A percentile compares a stretch with the other conserved stretches of the same genome.
Evolutionary conservation across 2,888 invertebrate genomes (phyloP).

Genomic region (Pseudococcus longispinus): DNA sequence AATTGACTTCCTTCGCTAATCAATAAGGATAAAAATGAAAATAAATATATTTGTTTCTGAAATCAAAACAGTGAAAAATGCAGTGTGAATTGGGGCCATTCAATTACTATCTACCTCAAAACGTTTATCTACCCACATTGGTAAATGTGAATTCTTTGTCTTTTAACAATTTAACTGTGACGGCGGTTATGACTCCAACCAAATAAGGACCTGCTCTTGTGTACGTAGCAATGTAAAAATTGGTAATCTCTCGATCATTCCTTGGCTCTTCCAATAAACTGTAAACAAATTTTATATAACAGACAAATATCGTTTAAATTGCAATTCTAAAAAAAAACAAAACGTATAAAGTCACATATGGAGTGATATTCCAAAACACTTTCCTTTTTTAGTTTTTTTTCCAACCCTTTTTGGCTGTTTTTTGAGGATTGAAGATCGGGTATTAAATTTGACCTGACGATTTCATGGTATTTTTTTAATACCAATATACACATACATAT

Average conservation of each 20-base stretch:
- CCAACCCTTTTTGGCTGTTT: too few relatives aligned
- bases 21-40: constrained; percentile 24
- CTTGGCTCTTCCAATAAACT: constrained; percentile 53
- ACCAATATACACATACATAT: too few relatives aligned
- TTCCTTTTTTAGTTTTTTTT: too few relatives aligned
- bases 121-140: background rate
- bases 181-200: background rate
- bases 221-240: constrained; percentile 50
- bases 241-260: constrained; percentile 38
- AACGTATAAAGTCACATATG: too few relatives aligned
- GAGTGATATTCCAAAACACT: too few relatives aligned
- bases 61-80: background rate
- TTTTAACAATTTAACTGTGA: background rate
- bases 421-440: too few relatives aligned
- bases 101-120: too few relatives aligned
- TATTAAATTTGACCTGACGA: too few relatives aligned
- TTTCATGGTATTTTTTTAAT: too few relatives aligned
- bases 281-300: background rate
- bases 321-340: background rate
- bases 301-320: background rate
- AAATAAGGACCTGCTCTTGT: constrained; percentile 53
- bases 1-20: constrained; percentile 43
- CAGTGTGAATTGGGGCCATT: background rate
- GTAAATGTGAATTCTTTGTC: constrained; percentile 30
- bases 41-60: constrained; percentile 26